Conservation (phyloP, 1,140 invertebrate species). For the Caerostris darwini region DNA sequence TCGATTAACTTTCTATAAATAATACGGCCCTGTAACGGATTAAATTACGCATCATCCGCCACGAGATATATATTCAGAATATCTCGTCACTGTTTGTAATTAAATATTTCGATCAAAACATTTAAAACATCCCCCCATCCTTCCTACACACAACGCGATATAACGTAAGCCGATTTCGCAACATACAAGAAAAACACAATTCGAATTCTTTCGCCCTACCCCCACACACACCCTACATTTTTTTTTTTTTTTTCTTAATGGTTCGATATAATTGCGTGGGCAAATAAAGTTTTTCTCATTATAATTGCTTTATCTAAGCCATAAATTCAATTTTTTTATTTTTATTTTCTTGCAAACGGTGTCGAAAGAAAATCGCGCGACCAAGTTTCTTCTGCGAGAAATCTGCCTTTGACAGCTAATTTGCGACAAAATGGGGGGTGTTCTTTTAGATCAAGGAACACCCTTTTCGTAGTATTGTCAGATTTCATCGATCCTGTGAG, state of each 20-base stretch:
- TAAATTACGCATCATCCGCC: not conserved
- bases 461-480: conserved; percentile 65
- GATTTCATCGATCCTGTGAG: conserved; percentile 66
- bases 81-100: not conserved
- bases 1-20: not conserved
- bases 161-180: conserved; percentile 8
- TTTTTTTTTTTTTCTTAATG: not conserved
- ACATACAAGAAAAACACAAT: not conserved
- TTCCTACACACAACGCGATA: not conserved
- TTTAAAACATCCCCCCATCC: not conserved
- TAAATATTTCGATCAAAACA: not conserved
- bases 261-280: conserved; percentile 15
- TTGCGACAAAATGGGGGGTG: conserved; percentile 53
- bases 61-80: not conserved
- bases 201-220: not conserved
- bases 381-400: conserved; percentile 28
- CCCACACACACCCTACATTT: too few species aligned
- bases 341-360: not conserved
- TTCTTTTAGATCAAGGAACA: conserved; percentile 32
- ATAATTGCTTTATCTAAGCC: conserved; percentile 31
- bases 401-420: conserved; percentile 69
- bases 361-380: not conserved
- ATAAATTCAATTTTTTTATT: conserved; percentile 1
- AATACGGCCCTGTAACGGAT: not conserved
- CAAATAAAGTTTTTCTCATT: conserved; percentile 29